These are phyloP conservation scores for Laspeyria flexula DNA, from an alignment of 2,888 invertebrate genomes.

Conservation along the genomic window DNA sequence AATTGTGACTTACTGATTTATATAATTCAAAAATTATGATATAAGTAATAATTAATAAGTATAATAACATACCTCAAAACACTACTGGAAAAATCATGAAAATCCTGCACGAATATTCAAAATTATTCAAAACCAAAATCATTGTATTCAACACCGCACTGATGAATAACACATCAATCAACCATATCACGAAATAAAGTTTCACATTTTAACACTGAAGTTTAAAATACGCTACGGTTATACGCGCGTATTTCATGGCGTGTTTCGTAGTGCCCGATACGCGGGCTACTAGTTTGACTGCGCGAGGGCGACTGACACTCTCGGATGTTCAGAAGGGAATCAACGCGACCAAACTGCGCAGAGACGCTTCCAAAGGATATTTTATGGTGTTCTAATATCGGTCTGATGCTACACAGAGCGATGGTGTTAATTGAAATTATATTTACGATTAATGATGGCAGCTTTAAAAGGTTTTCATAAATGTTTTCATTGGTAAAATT, in stretches of 20 bases:
- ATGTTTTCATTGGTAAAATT: not conserved
- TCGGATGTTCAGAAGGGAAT: conserved; percentile 48
- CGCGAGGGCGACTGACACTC: conserved; percentile 59
- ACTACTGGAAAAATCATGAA: conserved; percentile 19
- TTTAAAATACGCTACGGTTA: conserved; percentile 36
- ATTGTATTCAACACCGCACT: conserved; percentile 29
- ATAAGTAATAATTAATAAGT: not conserved
- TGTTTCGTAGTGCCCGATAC: conserved; percentile 19
- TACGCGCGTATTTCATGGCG: conserved; percentile 33
- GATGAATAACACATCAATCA: conserved; percentile 28
- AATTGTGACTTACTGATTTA: conserved; percentile 1
- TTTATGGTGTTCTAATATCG: conserved; percentile 51
- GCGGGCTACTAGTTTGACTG: conserved; percentile 31
- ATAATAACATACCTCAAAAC: conserved; percentile 29
- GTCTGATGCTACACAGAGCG: conserved; percentile 14
- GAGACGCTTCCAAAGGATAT: conserved; percentile 38
- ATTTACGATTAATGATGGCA: conserved; percentile 2
- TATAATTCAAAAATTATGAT: not conserved
- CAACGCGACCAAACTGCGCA: conserved; percentile 62
- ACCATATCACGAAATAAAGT: conserved; percentile 39
- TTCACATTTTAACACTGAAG: conserved; percentile 47
- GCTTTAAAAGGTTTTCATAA: not conserved
- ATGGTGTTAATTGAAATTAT: conserved; percentile 25
- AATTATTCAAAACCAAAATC: conserved; percentile 21
- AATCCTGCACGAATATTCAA: conserved; percentile 27